Conservation (phyloP, 2,797 vertebrate species). For the Salmo trutta region DNA sequence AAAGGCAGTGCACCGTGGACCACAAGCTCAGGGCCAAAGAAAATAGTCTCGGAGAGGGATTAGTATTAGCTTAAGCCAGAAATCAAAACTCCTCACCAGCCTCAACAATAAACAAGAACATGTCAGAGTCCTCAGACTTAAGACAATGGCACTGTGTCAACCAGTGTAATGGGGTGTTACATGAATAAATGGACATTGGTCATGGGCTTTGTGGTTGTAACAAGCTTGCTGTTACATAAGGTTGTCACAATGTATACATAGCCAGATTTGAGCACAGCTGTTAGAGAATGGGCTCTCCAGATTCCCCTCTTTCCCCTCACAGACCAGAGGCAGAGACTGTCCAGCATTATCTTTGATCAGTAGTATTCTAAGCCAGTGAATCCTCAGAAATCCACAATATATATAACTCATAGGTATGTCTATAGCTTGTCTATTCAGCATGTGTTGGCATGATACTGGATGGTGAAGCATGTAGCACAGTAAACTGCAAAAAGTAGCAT, state of each 20-base stretch:
- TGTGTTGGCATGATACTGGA: neutral
- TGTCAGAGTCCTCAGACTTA: slow-evolving; percentile 7
- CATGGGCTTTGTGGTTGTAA: neutral
- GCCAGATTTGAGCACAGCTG: neutral
- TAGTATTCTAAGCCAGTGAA: neutral
- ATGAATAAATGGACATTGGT: neutral
- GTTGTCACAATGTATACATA: neutral
- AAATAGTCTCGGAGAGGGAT: slow-evolving; percentile 32
- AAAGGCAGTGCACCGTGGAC: slow-evolving; percentile 20
- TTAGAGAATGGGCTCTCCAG: neutral
- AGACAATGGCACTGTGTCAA: neutral
- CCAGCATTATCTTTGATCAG: neutral
- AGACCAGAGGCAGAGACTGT: neutral
- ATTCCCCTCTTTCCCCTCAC: neutral
- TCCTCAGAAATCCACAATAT: neutral
- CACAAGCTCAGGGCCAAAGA: slow-evolving; percentile 29
- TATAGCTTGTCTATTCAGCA: neutral
- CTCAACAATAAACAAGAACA: slow-evolving; percentile 28
- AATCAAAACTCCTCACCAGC: slow-evolving; percentile 26
- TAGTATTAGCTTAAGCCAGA: slow-evolving; percentile 28
- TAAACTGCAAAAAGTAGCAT: neutral
- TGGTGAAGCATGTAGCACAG: neutral
- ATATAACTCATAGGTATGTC: neutral
- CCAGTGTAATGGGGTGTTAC: neutral
- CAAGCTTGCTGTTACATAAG: neutral